phyloP scores from a whole-genome alignment of 2,113 vertebrate species.

The Sialia sialis region DNA sequence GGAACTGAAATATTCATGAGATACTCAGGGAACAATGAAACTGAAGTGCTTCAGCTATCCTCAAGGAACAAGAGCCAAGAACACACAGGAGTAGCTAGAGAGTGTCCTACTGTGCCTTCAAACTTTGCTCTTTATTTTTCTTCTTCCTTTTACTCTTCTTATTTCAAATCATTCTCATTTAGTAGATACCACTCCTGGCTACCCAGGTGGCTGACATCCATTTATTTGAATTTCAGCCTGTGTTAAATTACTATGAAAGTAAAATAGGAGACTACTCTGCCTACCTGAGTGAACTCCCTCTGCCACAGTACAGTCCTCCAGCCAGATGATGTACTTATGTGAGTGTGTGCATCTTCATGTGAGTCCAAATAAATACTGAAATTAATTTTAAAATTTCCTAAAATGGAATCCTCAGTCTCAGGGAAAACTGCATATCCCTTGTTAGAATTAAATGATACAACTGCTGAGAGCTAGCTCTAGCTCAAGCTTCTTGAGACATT shows the following conservation, averaged over 20 bases:
- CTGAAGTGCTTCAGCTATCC: slow-evolving; percentile 63
- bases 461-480: neutral
- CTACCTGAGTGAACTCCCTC: neutral
- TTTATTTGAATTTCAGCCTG: neutral
- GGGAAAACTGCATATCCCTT: neutral
- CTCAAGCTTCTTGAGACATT: neutral
- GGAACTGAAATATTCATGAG: slow-evolving; percentile 77
- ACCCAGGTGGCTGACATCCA: neutral
- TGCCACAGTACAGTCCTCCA: neutral
- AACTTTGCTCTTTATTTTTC: slow-evolving; percentile 26
- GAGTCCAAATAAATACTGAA: neutral
- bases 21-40: slow-evolving; percentile 70
- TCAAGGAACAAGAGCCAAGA: slow-evolving; percentile 63
- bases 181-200: neutral
- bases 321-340: neutral
- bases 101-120: slow-evolving; percentile 51
- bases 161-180: neutral
- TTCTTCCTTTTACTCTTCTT: slow-evolving; percentile 13
- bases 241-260: neutral
- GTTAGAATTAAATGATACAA: neutral
- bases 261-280: neutral
- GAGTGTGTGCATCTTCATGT: rapidly evolving
- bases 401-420: neutral
- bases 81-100: slow-evolving; percentile 52
- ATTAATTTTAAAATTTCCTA: neutral